A percentile compares a stretch with the other conserved stretches of the same genome.
Conservation (phyloP, 1,140 invertebrate species). For the Pachyrhynchus sulphureomaculatus region DNA sequence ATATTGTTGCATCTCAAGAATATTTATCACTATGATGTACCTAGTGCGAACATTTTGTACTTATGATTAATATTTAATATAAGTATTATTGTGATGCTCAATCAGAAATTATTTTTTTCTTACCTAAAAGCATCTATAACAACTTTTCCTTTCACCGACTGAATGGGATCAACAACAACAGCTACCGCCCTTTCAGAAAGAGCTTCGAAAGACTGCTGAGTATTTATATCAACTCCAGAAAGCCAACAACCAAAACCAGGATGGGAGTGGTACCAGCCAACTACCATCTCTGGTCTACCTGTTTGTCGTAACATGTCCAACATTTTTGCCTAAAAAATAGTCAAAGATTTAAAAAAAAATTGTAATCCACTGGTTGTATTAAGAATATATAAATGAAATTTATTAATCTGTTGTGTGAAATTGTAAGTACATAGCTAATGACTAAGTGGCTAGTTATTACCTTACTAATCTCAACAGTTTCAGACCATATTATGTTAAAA, state of each 20-base stretch:
- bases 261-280: conserved; percentile 99
- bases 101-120: neutral
- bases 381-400: too few species aligned
- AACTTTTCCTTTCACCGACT: conserved; percentile 97
- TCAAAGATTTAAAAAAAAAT: neutral
- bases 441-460: too few species aligned
- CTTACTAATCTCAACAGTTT: too few species aligned
- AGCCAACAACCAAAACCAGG: conserved; percentile 99
- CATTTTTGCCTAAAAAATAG: conserved; percentile 81
- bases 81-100: too few species aligned
- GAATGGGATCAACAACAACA: conserved; percentile 99
- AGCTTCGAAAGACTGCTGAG: conserved; percentile 99
- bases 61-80: too few species aligned
- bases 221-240: conserved; percentile 99
- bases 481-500: neutral
- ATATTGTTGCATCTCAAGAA: too few species aligned
- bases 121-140: conserved; percentile 87
- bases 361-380: too few species aligned
- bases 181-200: conserved; percentile 97
- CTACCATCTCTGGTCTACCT: conserved; percentile 98
- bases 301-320: conserved; percentile 99
- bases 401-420: too few species aligned
- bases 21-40: too few species aligned
- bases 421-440: too few species aligned
- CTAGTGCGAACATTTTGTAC: too few species aligned